Base-by-base conservation (phyloP, 2,888 invertebrate genomes). In the Melieria omissa region DNA sequence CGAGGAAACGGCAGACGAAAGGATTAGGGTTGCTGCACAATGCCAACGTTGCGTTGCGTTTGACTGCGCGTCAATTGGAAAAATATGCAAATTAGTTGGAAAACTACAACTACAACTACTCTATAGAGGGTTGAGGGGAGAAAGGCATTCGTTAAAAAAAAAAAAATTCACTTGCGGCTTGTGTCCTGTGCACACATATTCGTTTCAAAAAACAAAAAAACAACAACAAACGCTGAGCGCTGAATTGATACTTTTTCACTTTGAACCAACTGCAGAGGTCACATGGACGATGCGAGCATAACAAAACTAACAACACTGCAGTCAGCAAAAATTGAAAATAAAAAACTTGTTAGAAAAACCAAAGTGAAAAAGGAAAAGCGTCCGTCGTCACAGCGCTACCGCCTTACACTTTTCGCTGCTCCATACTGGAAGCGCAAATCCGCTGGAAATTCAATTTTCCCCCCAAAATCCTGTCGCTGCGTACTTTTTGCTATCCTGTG, bases 31-130 rank as follows among this genome's bases (percentile, higher is more conserved):
- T 65, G 63, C 66, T 61, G 29, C 62, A 49, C 63, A 65, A 66
- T 63, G 69, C 69, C 58, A 66, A 60, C 58, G 58, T 55, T 75
- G 65, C 49, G 70, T 71, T 47, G 62, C 66, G 76, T 49, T 9
- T 29, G 44, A 46, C 49, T 67, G 66, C 69, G 82, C 79, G 78
- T 80, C 82, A 80, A 81, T 80, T 76, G 75, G 73, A 73, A 79
- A 81, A 80, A 82, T 82, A 82, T 83, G 83, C 81, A 83, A 82
- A 83, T 82, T 71, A 73, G 66, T 73, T 78, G 44, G 8, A 45
- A 57, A 65, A 54, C 42, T 49, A 52, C 5, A 52, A 42, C 45
- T 54, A 47, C 8, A 63, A 9, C 7, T 61, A 42, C 61, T 9
- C 42, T 44, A 14, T 5, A 6, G 45, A 44, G 62, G 45, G 44